Evolutionary conservation across 2,113 vertebrate genomes (phyloP), one percentile per base, ranked within the genome.

Genomic region (Serilophus lunatus): DNA sequence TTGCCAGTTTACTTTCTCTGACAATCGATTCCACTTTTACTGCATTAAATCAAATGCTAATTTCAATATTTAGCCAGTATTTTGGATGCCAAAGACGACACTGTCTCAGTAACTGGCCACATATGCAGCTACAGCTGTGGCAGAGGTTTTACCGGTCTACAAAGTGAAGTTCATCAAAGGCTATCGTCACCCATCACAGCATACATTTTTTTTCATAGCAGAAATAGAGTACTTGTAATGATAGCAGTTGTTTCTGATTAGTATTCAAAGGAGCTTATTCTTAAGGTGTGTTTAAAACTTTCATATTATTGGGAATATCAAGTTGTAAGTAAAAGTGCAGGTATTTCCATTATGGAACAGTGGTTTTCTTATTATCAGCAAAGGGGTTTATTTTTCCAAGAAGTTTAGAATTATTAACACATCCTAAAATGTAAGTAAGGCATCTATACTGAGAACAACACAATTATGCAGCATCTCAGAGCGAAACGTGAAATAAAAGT

Each of bases 1-100:
- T 98, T 97, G 93, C 97, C 85, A 96, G 93, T 82, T 90, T 97
- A 86, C 91, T 96, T 98, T 97, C 95, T 90, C 92, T 87, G 82
- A 96, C 57, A 90, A 51, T 26, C 40, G 95, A 56, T 83, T 90
- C 56, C 5, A 42, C 66, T 94, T 93, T 88, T 84, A 96, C 51
- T 81, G 75, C 60, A 95, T 88, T 90, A 80, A 86, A 90, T 70
- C 31, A 61, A 72, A 36, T 42, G 59, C 28, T 91, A 75, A 13
- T 91, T 80, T 95, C 57, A 82, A 72, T 76, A 78, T 71, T 65
- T 79, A 76, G 79, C 66, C 61, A 61, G 13, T 33, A 81, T 92
- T 94, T 71, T 96, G 74, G 45, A 87, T 68, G 61, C 23, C 51
- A 70, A 70, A 79, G 38, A 82, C 59, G 50, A 69, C 53, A 47